A percentile compares a stretch with the other conserved stretches of the same genome.
phyloP scores from a whole-genome alignment of 2,888 invertebrate genomes.

The Drosophila niveifrons region DNA sequence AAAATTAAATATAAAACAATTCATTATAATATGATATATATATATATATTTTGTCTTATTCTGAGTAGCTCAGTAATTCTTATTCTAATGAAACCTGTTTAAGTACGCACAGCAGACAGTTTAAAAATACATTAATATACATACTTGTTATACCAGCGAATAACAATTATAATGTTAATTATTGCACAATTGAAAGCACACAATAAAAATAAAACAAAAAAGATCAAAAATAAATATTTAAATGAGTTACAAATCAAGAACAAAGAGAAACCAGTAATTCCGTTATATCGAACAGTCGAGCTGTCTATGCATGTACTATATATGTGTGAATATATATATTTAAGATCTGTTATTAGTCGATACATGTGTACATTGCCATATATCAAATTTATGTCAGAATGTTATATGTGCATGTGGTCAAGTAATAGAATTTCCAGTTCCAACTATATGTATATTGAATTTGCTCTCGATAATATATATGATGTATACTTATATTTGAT shows the following conservation, averaged over 20 bases:
- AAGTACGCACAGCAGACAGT: not conserved
- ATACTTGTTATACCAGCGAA: conserved; percentile 10
- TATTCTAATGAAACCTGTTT: conserved; percentile 8
- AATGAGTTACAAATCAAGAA: conserved; percentile 27
- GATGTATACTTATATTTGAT: conserved; percentile 14
- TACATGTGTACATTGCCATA: conserved; percentile 9
- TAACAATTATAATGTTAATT: conserved; percentile 37
- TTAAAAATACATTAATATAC: conserved; percentile 20
- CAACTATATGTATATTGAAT: conserved; percentile 16
- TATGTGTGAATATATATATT: conserved; percentile 7
- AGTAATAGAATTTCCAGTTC: conserved; percentile 45
- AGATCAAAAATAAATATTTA: conserved; percentile 13
- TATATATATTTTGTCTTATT: not conserved
- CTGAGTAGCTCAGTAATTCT: not conserved
- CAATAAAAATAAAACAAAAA: conserved; percentile 14
- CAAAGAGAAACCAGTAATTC: conserved; percentile 1
- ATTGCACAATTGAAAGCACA: conserved; percentile 17
- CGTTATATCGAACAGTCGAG: not conserved
- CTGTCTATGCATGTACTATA: not conserved
- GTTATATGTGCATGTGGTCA: conserved; percentile 2
- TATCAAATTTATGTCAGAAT: conserved; percentile 2
- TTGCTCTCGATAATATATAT: conserved; percentile 18
- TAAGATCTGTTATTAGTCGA: conserved; percentile 16
- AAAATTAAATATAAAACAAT: not conserved
- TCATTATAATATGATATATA: not conserved